Conservation (phyloP, 2,113 vertebrate genomes). For the Acanthisitta chloris region DNA sequence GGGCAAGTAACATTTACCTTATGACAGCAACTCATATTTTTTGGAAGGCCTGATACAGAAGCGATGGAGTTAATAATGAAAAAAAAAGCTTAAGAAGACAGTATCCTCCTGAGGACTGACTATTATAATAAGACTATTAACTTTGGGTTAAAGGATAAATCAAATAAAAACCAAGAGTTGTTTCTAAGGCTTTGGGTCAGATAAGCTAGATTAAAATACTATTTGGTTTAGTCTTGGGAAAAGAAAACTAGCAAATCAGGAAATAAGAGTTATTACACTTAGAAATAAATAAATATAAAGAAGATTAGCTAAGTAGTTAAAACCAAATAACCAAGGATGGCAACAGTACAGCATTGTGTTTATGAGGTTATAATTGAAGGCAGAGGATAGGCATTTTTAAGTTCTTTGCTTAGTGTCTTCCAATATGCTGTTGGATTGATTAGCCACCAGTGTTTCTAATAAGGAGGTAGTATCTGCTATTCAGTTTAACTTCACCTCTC, state of each 20-base stretch:
- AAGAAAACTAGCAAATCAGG: not conserved
- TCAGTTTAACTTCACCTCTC: not conserved
- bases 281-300: not conserved
- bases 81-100: not conserved
- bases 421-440: not conserved
- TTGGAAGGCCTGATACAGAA: not conserved
- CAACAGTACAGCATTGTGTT: not conserved
- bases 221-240: not conserved
- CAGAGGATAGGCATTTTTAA: not conserved
- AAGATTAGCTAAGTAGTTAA: not conserved
- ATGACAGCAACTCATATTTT: not conserved
- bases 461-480: not conserved
- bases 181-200: not conserved
- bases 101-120: not conserved
- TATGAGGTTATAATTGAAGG: not conserved
- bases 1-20: not conserved
- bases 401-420: not conserved
- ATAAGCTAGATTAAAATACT: not conserved
- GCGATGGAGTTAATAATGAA: not conserved
- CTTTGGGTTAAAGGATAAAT: not conserved
- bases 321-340: not conserved
- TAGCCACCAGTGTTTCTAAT: not conserved
- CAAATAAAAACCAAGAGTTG: not conserved
- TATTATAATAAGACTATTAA: not conserved
- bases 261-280: slow-evolving; percentile 12